Base-by-base conservation (phyloP, 2,888 invertebrate species). In the Phymatocera aterrima region DNA sequence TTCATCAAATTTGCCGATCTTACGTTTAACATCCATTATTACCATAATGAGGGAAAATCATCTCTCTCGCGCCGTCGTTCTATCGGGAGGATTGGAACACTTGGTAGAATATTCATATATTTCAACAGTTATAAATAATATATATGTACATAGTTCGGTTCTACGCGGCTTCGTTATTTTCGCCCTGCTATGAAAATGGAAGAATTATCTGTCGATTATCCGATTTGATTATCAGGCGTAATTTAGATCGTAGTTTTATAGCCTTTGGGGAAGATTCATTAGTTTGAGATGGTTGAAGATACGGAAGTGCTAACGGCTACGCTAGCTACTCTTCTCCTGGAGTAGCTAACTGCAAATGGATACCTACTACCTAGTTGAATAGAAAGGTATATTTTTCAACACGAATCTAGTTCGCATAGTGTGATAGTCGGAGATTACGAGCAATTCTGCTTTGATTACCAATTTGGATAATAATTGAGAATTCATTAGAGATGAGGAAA, bases 201-300 rank as follows among this genome's bases (percentile, higher is more conserved):
- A 21, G 2, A 57, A 57, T 61, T n/a, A 34, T 61, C 3, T 18
- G n/a, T 37, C 31, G 34, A 57, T 57, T 57, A 57, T 28, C 3
- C 28, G 21, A 31, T 28, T 28, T 24, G 43, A 68, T 40, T 57
- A 57, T 57, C 24, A 28, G 57, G 1, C 15, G 24, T 15, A 24
- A 15, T 57, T 57, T 5, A 15, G 57, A 12, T 57, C 57, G 15
- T 21, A 57, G 57, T 57, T 57, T 57, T 28, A 28, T 57, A 57
- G 57, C 15, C 57, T 3, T 6, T 34, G 18, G n/a, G 8, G 37
- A 37, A 64, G 18, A 64, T 64, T 64, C 37, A 37, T 34, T 64
- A 37, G 34, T 64, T 64, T 18, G 37, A 34, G 64, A 64, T 64
- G 34, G 64, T 64, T 64, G 34, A 18, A 64, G 64, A 64, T 37